phyloP scores from a whole-genome alignment of 2,113 vertebrate genomes.

The Desmodus rotundus region DNA sequence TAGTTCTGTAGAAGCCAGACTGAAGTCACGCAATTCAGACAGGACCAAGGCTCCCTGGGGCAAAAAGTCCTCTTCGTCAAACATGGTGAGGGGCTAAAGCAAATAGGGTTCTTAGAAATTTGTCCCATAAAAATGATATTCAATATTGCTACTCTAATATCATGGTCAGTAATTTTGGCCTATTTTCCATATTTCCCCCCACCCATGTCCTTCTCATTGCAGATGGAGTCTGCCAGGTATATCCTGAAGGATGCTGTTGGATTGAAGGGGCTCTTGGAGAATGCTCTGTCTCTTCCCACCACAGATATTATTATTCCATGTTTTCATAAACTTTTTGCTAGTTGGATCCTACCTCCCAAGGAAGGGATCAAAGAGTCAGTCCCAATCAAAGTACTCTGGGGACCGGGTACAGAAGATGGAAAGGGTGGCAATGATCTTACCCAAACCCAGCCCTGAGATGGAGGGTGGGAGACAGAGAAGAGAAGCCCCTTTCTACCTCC shows the following conservation, averaged over 20 bases:
- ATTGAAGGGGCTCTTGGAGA: background rate
- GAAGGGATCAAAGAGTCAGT: background rate
- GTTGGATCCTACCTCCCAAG: background rate
- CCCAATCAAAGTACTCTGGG: background rate
- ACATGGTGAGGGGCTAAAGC: background rate
- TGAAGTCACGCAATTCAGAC: background rate
- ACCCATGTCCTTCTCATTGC: background rate
- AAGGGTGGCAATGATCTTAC: background rate
- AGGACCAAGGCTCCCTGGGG: background rate
- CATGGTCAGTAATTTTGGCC: background rate
- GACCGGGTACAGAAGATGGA: background rate
- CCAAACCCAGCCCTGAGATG: background rate
- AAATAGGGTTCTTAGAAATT: background rate
- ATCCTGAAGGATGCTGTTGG: background rate
- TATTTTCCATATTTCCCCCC: background rate
- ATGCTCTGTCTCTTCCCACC: background rate
- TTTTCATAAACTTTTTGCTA: background rate
- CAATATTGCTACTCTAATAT: background rate
- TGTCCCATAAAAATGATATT: background rate
- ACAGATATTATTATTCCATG: background rate
- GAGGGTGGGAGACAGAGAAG: accelerated
- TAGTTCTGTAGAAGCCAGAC: background rate
- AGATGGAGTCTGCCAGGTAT: background rate
- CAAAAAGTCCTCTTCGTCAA: background rate
- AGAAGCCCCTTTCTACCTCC: accelerated